phyloP scores from a whole-genome alignment of 2,797 vertebrate species.

The Dendrocincla tyrannina region DNA sequence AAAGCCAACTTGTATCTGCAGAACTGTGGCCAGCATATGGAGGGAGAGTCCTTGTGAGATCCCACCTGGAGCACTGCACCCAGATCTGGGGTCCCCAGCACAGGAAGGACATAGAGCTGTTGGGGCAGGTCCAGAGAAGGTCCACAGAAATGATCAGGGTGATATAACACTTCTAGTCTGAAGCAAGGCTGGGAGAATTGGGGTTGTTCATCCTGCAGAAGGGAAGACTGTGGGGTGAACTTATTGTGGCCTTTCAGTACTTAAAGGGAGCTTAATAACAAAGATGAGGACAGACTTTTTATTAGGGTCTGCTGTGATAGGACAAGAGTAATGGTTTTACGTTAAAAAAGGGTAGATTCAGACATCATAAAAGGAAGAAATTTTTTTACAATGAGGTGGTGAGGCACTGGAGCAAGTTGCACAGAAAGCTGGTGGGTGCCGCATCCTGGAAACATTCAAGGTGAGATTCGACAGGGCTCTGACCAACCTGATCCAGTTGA shows the following conservation, averaged over 20 bases:
- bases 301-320: background rate
- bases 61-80: accelerated
- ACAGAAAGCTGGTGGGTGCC: accelerated
- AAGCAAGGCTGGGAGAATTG: background rate
- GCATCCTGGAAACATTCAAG: background rate
- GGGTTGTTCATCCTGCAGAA: background rate
- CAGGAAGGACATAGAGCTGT: accelerated
- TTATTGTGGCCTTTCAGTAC: accelerated
- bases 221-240: accelerated
- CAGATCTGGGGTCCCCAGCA: background rate
- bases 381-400: accelerated
- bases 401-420: background rate
- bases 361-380: background rate
- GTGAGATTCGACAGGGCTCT: background rate
- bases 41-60: background rate
- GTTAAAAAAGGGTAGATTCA: background rate
- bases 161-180: background rate
- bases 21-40: accelerated
- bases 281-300: background rate
- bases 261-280: background rate
- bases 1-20: background rate
- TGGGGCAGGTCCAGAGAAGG: background rate
- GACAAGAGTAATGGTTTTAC: background rate
- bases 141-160: background rate
- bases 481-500: background rate